phyloP scores from a whole-genome alignment of 2,888 invertebrate species.

The Cepaea hortensis region DNA sequence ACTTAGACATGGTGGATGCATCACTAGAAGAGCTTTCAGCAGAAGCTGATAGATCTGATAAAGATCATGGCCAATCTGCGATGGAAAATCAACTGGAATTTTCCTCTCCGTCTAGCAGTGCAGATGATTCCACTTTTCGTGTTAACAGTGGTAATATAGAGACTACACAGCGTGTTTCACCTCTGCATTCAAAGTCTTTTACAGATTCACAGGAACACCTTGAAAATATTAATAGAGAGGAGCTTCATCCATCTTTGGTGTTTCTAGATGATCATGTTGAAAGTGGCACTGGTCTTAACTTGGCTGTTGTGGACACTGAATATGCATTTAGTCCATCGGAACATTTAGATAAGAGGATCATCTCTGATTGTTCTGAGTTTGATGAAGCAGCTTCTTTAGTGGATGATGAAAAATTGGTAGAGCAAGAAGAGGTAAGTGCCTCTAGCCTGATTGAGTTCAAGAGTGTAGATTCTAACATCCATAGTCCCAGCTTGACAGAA shows the following conservation, averaged over 20 bases:
- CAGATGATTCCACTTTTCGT: background rate
- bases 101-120: background rate
- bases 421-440: constrained; percentile 48
- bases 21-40: background rate
- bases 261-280: background rate
- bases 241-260: background rate
- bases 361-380: background rate
- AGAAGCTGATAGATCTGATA: background rate
- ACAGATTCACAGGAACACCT: background rate
- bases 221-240: background rate
- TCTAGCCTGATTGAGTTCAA: constrained; percentile 14
- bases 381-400: background rate
- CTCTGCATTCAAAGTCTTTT: background rate
- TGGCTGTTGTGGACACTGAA: background rate
- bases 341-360: background rate
- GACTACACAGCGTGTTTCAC: background rate
- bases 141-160: background rate
- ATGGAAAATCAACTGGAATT: background rate
- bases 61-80: background rate
- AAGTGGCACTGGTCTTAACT: background rate
- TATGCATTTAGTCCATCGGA: constrained; percentile 4
- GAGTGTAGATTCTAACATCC: constrained; percentile 26
- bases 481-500: constrained; percentile 3
- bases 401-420: background rate
- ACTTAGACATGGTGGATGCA: background rate